These are phyloP conservation scores for Euleptes europaea DNA, from an alignment of 2,113 vertebrate genomes.

Conservation along the genomic window DNA sequence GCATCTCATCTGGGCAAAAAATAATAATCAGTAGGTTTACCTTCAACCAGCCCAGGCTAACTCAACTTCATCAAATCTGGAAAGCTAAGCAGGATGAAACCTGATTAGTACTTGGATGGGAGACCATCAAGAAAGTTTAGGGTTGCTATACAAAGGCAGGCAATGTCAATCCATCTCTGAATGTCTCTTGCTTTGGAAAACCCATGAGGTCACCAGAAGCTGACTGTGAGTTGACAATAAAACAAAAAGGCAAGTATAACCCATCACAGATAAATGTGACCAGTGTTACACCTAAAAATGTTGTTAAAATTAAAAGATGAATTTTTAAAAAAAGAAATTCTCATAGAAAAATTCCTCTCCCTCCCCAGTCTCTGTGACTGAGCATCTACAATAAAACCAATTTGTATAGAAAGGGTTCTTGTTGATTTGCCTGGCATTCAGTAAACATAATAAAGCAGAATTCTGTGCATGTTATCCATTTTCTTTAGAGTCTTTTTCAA, in stretches of 20 bases:
- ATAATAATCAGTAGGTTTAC: no score
- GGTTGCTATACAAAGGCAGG: no score
- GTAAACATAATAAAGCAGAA: slow-evolving; percentile 16
- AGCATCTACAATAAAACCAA: not conserved
- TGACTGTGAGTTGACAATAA: no score
- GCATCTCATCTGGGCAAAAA: no score
- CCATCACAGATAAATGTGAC: not conserved
- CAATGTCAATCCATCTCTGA: no score
- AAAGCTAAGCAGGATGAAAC: no score
- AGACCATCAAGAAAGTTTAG: no score
- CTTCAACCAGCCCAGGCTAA: no score
- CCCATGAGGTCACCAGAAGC: not conserved
- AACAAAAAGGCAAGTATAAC: not conserved
- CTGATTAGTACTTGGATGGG: no score
- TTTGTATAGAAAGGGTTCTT: not conserved
- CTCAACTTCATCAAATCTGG: no score
- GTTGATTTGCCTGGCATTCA: not conserved
- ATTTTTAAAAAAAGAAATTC: not conserved
- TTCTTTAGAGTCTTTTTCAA: slow-evolving; percentile 11
- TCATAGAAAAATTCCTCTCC: not conserved
- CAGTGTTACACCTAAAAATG: not conserved
- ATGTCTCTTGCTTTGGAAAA: no score
- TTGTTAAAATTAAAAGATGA: not conserved
- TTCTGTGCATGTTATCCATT: not conserved
- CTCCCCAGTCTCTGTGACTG: not conserved